phyloP scores from a whole-genome alignment of 37 sponge, comb jelly and placozoan genomes.

The Hexactinellida sp. region DNA sequence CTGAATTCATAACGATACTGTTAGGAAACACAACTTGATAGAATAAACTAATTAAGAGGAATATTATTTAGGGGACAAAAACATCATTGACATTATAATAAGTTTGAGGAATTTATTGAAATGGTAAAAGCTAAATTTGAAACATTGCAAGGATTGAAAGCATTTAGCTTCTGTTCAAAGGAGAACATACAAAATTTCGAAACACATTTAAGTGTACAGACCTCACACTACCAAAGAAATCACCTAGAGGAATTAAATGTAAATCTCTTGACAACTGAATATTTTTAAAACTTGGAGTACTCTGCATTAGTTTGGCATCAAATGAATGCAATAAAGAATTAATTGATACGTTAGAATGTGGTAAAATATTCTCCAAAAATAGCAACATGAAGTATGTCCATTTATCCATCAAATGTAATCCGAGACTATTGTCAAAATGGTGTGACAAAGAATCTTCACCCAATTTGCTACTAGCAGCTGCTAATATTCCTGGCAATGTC shows the following conservation, averaged over 20 bases:
- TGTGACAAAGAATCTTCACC: conserved; percentile 13
- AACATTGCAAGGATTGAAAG: no score
- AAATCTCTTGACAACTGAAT: neutral
- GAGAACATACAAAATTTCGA: no score
- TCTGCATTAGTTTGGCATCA: neutral
- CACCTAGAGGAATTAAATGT: neutral
- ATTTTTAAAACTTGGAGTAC: neutral
- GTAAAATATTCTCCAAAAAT: neutral
- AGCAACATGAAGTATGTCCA: neutral
- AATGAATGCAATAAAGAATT: neutral
- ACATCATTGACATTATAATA: no score
- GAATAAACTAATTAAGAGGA: no score
- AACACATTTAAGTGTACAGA: neutral
- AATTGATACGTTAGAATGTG: neutral
- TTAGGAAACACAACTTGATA: no score
- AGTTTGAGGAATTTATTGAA: no score
- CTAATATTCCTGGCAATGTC: neutral
- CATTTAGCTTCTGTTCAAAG: no score
- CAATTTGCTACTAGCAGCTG: neutral
- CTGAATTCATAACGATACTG: no score
- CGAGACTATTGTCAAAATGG: neutral
- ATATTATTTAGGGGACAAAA: no score
- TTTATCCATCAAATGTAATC: conserved; percentile 5
- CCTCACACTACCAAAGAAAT: neutral
- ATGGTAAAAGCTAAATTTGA: no score